Conservation (phyloP, 2,888 invertebrate genomes). For the Pachymerium ferrugineum region DNA sequence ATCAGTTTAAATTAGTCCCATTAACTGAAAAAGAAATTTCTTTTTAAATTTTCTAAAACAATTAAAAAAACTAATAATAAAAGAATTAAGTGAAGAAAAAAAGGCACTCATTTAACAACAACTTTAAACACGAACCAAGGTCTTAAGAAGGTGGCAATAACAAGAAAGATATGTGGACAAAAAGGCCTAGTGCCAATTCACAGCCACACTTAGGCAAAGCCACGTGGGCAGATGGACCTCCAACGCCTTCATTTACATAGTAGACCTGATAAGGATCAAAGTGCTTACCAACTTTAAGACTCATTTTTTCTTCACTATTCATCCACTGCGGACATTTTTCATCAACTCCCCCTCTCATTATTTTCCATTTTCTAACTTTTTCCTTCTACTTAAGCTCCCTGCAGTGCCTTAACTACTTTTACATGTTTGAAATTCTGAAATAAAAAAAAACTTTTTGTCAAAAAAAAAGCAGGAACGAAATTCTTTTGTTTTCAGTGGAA, state of each 20-base stretch:
- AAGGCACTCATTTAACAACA: background rate
- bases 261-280: constrained; percentile 9
- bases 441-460: background rate
- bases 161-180: background rate
- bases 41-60: no score
- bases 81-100: no score
- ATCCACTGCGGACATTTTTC: background rate
- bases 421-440: background rate
- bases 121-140: background rate
- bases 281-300: background rate
- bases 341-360: background rate
- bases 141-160: background rate
- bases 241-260: constrained; percentile 14
- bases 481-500: no score
- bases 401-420: background rate
- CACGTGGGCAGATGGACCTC: constrained; percentile 7
- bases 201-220: background rate
- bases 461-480: background rate
- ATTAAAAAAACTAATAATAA: no score
- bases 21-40: no score
- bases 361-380: background rate
- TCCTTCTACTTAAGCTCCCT: background rate
- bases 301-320: background rate
- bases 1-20: no score
- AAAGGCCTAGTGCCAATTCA: background rate